phyloP scores from a whole-genome alignment of 2,113 vertebrate species.

The Brachyhypopomus occidentalis region DNA sequence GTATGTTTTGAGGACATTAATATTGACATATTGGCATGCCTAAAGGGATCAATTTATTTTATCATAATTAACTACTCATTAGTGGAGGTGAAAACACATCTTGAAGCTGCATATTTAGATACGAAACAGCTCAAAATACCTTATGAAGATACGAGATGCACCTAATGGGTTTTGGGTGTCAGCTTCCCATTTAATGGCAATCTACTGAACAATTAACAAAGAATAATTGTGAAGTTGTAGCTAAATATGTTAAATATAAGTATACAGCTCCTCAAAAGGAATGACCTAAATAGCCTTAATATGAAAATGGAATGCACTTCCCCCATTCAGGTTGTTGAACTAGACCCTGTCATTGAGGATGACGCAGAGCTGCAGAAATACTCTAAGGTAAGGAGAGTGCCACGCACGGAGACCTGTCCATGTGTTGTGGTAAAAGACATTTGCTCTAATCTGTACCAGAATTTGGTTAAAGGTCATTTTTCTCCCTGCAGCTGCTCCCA shows the following conservation, averaged over 20 bases:
- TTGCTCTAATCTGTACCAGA: background rate
- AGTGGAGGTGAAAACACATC: too few relatives aligned
- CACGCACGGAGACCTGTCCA: background rate
- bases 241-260: background rate
- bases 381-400: slow-evolving; percentile 82
- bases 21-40: too few relatives aligned
- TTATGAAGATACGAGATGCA: too few relatives aligned
- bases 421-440: background rate
- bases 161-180: background rate
- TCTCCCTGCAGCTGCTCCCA: slow-evolving; percentile 80
- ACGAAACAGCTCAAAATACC: too few relatives aligned
- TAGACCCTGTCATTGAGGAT: slow-evolving; percentile 86
- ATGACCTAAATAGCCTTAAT: background rate
- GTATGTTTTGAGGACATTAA: too few relatives aligned
- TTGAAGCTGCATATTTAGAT: too few relatives aligned
- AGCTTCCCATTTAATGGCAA: too few relatives aligned
- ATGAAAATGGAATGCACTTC: too few relatives aligned
- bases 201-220: too few relatives aligned
- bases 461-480: background rate
- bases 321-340: slow-evolving; percentile 78
- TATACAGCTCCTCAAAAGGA: background rate
- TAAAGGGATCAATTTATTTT: too few relatives aligned
- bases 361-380: slow-evolving; percentile 90
- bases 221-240: too few relatives aligned
- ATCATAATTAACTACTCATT: too few relatives aligned